These are phyloP conservation scores for Stenchaetothrips biformis DNA, from an alignment of 2,888 invertebrate species.

Conservation along the genomic window DNA sequence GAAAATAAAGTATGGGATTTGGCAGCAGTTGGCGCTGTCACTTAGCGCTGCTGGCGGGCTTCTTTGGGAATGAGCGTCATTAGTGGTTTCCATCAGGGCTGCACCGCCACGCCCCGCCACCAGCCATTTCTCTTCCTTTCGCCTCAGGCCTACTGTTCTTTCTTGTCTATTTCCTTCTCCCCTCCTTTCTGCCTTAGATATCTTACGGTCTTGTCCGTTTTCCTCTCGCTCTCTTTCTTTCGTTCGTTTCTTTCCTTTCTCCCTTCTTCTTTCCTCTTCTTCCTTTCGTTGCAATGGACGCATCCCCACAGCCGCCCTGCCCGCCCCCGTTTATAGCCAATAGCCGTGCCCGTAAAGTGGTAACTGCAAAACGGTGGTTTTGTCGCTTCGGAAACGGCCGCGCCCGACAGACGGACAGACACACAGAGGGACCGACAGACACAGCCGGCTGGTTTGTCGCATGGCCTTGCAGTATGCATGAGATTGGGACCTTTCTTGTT, in stretches of 20 bases:
- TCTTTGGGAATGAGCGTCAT: conserved; percentile 8
- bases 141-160: background rate
- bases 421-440: no score
- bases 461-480: no score
- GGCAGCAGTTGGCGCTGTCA: no score
- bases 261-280: background rate
- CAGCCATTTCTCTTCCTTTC: background rate
- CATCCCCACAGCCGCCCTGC: background rate
- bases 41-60: background rate
- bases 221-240: background rate
- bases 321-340: conserved; percentile 5
- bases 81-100: background rate
- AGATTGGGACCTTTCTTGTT: no score
- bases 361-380: conserved; percentile 23
- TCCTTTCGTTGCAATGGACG: background rate
- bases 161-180: background rate
- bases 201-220: no score
- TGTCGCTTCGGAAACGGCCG: conserved; percentile 22
- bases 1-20: no score
- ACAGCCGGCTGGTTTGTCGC: no score
- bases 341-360: conserved; percentile 15
- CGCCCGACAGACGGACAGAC: no score
- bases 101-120: background rate
- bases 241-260: background rate
- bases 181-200: background rate